Evolutionary conservation across 2,113 vertebrate genomes (phyloP), one percentile per base, ranked within the genome.

Genomic region (Macheiramphus alcinus): DNA sequence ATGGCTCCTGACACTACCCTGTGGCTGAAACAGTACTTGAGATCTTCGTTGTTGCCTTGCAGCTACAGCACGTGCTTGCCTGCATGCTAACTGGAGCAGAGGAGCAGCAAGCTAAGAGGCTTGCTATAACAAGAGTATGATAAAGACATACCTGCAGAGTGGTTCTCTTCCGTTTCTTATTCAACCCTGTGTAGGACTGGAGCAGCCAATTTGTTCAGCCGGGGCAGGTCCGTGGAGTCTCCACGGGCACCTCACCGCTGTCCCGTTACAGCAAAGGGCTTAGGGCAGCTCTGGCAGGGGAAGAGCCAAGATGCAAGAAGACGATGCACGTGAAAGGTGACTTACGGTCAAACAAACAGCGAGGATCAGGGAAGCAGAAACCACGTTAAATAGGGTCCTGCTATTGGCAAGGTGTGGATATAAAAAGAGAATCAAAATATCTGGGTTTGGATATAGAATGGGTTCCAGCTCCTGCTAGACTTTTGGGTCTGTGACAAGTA

Each of bases 311-410:
- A 31, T 4, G 36, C 23, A 38, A 55, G 59, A 32, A n/a, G 43
- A 38, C 0, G 16, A 4, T 3, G 48, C 36, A 34, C 0, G 0
- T 8, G 48, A 23, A 47, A 19, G 26, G 40, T 0, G 3, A 47
- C 68, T 42, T 3, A 1, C 36, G n/a, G 13, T 11, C 8, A 53
- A 43, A 22, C 16, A 40, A 55, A 38, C 15, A 59, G 38, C 0
- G 6, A 40, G 40, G 27, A 38, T 25, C 13, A 16, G 48, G 47
- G 62, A 80, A 43, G 71, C 14, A 73, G 48, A 79, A 59, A 29
- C 3, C 40, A 19, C 0, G 0, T 38, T n/a, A 52, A 82, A 48
- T 11, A 14, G 18, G 36, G 7, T 85, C 65, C 70, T 68, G 67
- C 40, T 61, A 12, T 31, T 31, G 61, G 52, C 40, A 16, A 68